Base-by-base conservation (phyloP, 2,797 vertebrate genomes). In the Rhabdomys pumilio region DNA sequence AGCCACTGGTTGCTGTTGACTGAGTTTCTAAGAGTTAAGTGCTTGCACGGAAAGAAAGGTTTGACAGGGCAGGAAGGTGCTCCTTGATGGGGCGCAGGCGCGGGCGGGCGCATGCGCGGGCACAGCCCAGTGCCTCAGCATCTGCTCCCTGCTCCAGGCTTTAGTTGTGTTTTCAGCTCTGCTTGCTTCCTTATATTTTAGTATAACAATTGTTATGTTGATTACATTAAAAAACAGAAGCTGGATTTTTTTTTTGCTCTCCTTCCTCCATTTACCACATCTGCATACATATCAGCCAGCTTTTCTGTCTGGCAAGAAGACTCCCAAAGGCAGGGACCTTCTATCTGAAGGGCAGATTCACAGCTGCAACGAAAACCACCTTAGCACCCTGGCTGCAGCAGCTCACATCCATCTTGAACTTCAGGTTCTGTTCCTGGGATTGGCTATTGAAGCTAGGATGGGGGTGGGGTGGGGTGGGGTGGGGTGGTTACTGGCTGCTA, bases 201-300 rank as follows among this genome's bases (percentile, higher is more conserved):
- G 76, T 73, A 0, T 75, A 72, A 91, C 96, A 79, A 97, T 97
- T 31, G 96, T 76, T 83, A 65, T 3, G 87, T 34, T 97, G 97
- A 98, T 97, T 96, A 53, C 93, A 47, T 89, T 72, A 38, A 55
- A 89, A 83, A 55, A 14, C 86, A 81, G 94, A 95, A 73, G 89
- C 89, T 50, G 41, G 41, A 80, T 11, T 3, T 7, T n/a, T 59
- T 6, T n/a, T 65, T 53, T 86, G 20, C 72, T 86, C 85, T 47
- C 61, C 73, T 55, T 3, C 31, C 93, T 93, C 82, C 29, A 19
- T 63, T 76, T 22, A 3, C 38, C 59, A 3, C 53, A 73, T 96
- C 83, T 73, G 94, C 89, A 76, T 44, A 19, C 34, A 31, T 24
- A 84, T 38, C 12, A n/a, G 0, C 0, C 13, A 1, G 9, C 20